Evolutionary conservation across 2,888 invertebrate species (phyloP).

Genomic region (Villa cingulata): DNA sequence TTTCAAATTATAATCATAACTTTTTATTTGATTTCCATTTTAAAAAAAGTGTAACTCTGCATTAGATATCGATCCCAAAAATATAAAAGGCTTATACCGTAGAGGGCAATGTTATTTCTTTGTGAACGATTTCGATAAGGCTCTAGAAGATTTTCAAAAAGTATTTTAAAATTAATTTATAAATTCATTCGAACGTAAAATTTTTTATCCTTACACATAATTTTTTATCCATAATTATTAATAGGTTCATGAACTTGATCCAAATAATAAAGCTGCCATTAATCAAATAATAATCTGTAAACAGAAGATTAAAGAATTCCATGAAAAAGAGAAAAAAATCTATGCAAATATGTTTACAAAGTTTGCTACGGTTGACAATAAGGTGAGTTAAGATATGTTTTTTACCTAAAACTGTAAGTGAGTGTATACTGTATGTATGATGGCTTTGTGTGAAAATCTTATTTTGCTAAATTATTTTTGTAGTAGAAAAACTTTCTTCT

Average conservation of each 20-base stretch:
- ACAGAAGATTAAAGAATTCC: conserved; percentile 57
- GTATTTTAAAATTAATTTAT: too few species aligned
- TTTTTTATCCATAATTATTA: background rate
- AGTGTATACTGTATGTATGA: too few species aligned
- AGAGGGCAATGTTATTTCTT: conserved; percentile 67
- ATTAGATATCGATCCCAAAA: conserved; percentile 55
- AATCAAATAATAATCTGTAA: conserved; percentile 62
- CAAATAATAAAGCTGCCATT: conserved; percentile 77
- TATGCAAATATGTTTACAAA: conserved; percentile 95
- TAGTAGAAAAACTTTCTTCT: too few species aligned
- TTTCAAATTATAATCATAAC: too few species aligned
- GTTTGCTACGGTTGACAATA: conserved; percentile 65
- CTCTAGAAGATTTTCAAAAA: conserved; percentile 61
- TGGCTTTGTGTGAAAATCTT: too few species aligned
- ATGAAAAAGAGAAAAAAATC: conserved; percentile 67
- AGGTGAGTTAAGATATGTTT: conserved; percentile 37
- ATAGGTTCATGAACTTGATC: conserved; percentile 58
- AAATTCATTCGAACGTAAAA: too few species aligned
- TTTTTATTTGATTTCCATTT: background rate
- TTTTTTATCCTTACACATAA: background rate
- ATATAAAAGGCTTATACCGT: conserved; percentile 82
- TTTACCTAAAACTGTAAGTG: too few species aligned
- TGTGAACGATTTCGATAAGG: conserved; percentile 62
- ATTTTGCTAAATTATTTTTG: too few species aligned
- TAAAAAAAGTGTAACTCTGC: conserved; percentile 49